Base-by-base conservation (phyloP, 2,888 invertebrate genomes). In the Phortica okadai region DNA sequence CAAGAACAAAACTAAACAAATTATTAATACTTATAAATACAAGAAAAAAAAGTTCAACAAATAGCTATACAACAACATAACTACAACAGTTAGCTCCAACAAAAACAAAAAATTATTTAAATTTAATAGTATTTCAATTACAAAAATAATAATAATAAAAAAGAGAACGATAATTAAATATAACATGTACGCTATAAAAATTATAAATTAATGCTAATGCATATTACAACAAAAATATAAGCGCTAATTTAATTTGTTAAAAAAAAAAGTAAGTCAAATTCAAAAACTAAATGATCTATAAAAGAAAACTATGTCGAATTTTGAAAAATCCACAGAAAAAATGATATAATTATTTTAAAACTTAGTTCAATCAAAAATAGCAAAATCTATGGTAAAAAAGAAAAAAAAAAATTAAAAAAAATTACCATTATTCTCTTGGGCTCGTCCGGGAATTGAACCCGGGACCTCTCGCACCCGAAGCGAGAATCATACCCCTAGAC, bases 401-500 rank as follows among this genome's bases (percentile, higher is more conserved):
- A 64, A 10, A 0, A 58, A 54, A 74, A n/a, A 74, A 54, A 73
- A 62, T 66, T 58, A 41, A 77, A 85, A 81, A 77, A 81, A 80
- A 70, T 74, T 74, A 73, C n/a, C 67, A 66, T 72, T 83, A 33
- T 33, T 33, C 33, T 25, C 3, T 84, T 88, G 89, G 89, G 89
- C 89, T 89, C 89, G 89, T 89, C 89, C 89, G 90, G 89, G 89
- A 90, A 89, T 90, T 90, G 90, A 90, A 90, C 89, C 90, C 89
- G 89, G 89, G 89, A 89, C 89, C 89, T 89, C 90, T 89, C 90
- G 89, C 89, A 89, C 90, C 90, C 89, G 89, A 89, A 89, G 89
- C 89, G 90, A 89, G 89, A 89, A 90, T 90, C 89, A 90, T 90
- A 90, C 89, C 90, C 87, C 89, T 90, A 90, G 89, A 90, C 90